These are phyloP conservation scores for Myzus persicae DNA, from an alignment of 1,140 invertebrate genomes.

Conservation along the genomic window DNA sequence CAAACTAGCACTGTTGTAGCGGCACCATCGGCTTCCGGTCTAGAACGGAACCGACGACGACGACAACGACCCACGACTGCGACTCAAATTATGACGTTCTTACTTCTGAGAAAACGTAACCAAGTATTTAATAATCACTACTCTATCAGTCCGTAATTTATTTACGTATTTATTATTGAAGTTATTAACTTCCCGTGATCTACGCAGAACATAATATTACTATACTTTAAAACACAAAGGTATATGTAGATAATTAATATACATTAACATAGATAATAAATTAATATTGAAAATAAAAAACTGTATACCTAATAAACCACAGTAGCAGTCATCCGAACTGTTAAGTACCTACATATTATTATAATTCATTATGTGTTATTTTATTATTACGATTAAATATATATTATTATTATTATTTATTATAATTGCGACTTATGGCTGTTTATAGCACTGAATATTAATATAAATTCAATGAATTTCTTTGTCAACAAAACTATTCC, in stretches of 20 bases:
- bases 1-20: neutral
- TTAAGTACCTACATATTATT: neutral
- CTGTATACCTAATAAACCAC: no score
- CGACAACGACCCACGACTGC: neutral
- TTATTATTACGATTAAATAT: no score
- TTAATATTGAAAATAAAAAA: no score
- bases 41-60: neutral
- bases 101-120: neutral
- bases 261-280: no score
- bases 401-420: no score
- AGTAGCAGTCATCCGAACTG: no score
- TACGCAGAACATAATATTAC: neutral
- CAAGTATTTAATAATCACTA: neutral
- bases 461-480: neutral
- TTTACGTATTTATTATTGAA: neutral
- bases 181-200: neutral
- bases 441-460: neutral
- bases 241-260: no score
- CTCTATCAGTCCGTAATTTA: neutral
- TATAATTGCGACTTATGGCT: neutral
- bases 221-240: neutral
- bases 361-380: neutral
- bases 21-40: neutral
- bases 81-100: neutral
- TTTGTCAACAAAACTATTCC: neutral